phyloP scores from a whole-genome alignment of 2,888 invertebrate genomes.

The Diadegma fenestrale region DNA sequence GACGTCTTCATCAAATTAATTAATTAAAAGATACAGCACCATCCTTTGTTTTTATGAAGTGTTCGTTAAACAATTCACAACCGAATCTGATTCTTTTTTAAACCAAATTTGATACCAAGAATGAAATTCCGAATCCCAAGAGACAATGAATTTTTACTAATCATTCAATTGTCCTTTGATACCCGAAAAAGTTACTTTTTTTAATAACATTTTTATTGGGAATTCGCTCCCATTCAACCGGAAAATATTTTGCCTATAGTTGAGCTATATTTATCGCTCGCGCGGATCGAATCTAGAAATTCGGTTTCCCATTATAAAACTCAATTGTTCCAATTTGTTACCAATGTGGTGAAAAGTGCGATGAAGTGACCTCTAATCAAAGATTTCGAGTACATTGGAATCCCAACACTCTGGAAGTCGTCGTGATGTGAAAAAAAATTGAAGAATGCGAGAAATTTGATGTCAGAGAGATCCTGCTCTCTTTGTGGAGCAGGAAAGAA shows the following conservation, averaged over 20 bases:
- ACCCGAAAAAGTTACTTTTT: background rate
- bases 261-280: background rate
- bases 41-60: background rate
- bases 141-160: background rate
- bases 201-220: background rate
- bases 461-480: background rate
- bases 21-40: background rate
- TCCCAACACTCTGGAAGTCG: background rate
- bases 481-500: background rate
- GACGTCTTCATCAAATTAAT: background rate
- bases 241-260: background rate
- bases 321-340: background rate
- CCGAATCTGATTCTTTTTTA: background rate
- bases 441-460: conserved; percentile 1
- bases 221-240: background rate
- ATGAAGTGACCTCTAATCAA: background rate
- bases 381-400: background rate
- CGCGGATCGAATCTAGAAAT: background rate
- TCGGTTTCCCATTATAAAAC: background rate
- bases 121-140: background rate
- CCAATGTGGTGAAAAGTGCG: background rate
- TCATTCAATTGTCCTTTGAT: background rate
- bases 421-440: background rate
- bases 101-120: no score
- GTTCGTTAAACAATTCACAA: background rate